Base-by-base conservation (phyloP, 2,888 invertebrate species). In the Phaedon cochleariae region DNA sequence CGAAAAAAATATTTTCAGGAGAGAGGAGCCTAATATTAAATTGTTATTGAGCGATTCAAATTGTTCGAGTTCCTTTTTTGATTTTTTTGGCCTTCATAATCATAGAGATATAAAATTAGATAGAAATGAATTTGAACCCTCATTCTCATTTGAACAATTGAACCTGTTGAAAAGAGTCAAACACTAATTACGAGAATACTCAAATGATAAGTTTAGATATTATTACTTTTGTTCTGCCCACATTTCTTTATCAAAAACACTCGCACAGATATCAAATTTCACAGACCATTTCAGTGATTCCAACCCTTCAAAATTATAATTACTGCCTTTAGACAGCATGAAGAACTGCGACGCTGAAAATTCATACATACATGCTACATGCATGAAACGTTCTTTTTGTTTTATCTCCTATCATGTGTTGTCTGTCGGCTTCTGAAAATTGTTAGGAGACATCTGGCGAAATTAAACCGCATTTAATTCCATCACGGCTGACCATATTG, bases 401-500 rank as follows among this genome's bases (percentile, higher is more conserved):
- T 34, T 34, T 34, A 34, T 34, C 31, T 34, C 26, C 15, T n/a
- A 41, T 4, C 41, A 41, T 41, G 41, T 41, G 41, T 41, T 15
- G 41, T n/a, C 15, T 41, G 41, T 15, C 15, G n/a, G 41, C 15
- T 2, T 41, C 41, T 2, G 6, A 41, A 41, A 41, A n/a, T n/a
- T 15, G 1, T 41, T 41, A 41, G 41, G 41, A 2, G 15, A 15
- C 41, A 41, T 41, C 41, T 41, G 41, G 41, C 15, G 41, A 15
- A 41, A 41, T 41, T n/a, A 3, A 15, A 41, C 41, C 1, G 15
- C 4, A 41, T 41, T 41, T 41, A 12, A 41, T 41, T 12, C 15
- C n/a, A 4, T 41, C 15, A 15, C 15, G 6, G 15, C n/a, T 41
- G 41, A 55, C 67, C 67, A 69, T 69, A 69, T 69, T 67, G 67